Percentiles rank a stretch among this genome's conserved stretches.
Evolutionary conservation across 2,888 invertebrate genomes (phyloP).

Genomic region (Dendrolimus pini): DNA sequence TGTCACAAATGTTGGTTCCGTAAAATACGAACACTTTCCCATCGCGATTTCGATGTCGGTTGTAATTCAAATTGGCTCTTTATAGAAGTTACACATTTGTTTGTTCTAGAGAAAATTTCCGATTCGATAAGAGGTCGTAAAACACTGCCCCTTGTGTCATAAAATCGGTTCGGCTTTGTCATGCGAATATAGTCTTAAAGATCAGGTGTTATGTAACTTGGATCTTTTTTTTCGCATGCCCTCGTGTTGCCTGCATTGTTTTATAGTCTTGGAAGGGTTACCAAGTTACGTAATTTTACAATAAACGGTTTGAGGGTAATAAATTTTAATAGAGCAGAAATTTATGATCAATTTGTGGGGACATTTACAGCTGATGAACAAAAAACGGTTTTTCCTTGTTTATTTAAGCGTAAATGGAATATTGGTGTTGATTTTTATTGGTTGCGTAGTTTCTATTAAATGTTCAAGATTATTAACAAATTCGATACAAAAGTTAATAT

Average conservation of each 20-base stretch:
- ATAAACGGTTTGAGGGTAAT: conserved; percentile 62
- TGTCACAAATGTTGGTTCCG: no score
- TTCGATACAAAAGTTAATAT: no score
- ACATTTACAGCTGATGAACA: conserved; percentile 67
- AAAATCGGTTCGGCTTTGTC: conserved; percentile 48
- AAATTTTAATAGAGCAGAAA: conserved; percentile 69
- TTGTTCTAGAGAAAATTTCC: conserved; percentile 52
- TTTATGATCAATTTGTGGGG: conserved; percentile 64
- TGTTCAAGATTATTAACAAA: no score
- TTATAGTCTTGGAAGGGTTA: conserved; percentile 61
- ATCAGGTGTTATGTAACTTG: conserved; percentile 40
- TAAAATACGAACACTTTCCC: conserved; percentile 19
- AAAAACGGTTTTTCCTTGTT: conserved; percentile 50
- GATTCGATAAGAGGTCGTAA: conserved; percentile 68
- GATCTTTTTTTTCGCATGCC: conserved; percentile 50
- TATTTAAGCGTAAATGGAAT: conserved; percentile 32
- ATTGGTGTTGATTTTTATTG: conserved; percentile 17
- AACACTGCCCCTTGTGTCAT: conserved; percentile 62
- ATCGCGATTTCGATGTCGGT: conserved; percentile 29
- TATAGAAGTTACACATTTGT: conserved; percentile 47
- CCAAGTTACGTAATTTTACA: conserved; percentile 63
- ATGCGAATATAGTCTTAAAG: conserved; percentile 48
- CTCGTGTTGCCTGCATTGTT: conserved; percentile 52
- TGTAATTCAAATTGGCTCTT: conserved; percentile 48
- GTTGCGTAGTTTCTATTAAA: not conserved